Conservation (phyloP, 2,113 vertebrate genomes). For the Tricholaema leucomelas region DNA sequence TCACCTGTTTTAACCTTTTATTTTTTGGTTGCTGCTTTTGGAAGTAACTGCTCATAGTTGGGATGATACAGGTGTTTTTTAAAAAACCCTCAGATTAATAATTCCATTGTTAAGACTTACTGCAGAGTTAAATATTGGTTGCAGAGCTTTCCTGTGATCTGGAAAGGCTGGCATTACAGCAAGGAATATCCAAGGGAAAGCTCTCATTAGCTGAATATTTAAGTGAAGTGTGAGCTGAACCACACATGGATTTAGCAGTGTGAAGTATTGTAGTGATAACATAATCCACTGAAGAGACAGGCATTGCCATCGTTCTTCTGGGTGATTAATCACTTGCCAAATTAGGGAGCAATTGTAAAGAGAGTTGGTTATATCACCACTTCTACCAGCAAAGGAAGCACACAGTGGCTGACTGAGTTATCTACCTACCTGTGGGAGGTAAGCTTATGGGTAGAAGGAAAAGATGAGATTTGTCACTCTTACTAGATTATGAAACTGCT, state of each 20-base stretch:
- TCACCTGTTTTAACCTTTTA: neutral
- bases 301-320: neutral
- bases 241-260: neutral
- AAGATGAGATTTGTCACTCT: neutral
- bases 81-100: neutral
- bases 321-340: slow-evolving; percentile 25
- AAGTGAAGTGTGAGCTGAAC: slow-evolving; percentile 24
- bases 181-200: neutral
- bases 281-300: neutral
- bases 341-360: neutral
- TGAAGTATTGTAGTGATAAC: slow-evolving; percentile 10
- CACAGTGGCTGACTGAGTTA: neutral
- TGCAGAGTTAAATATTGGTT: neutral
- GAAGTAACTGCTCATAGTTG: neutral
- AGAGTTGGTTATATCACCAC: neutral
- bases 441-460: neutral
- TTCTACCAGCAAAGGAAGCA: neutral
- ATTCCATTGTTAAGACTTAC: neutral
- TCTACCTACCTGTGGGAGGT: neutral
- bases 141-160: neutral
- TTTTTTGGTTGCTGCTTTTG: neutral
- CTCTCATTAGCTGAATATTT: slow-evolving; percentile 7
- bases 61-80: neutral
- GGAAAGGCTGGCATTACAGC: neutral
- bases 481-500: neutral